phyloP scores from a whole-genome alignment of 2,113 vertebrate genomes.

The Sialia sialis region DNA sequence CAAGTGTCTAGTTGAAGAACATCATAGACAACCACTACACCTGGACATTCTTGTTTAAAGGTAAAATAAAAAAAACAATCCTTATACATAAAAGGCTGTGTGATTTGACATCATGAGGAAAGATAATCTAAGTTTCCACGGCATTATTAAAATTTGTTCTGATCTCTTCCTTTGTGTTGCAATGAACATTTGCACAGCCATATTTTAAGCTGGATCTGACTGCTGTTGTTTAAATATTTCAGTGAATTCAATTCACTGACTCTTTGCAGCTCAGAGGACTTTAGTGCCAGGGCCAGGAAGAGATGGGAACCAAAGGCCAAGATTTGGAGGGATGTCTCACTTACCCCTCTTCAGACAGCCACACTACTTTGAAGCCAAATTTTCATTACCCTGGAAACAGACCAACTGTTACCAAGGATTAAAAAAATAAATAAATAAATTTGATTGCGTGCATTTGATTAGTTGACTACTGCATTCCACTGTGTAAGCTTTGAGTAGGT shows the following conservation, averaged over 20 bases:
- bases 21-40: neutral
- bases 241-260: neutral
- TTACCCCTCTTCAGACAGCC: neutral
- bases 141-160: neutral
- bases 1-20: neutral
- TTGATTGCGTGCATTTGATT: neutral
- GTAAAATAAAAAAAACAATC: neutral
- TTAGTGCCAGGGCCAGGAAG: neutral
- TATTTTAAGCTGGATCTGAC: neutral
- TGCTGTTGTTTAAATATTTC: neutral
- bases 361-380: neutral
- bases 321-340: neutral
- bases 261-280: neutral
- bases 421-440: fast-evolving
- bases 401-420: neutral
- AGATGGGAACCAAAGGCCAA: neutral
- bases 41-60: neutral
- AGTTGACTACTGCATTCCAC: neutral
- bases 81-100: neutral
- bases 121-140: neutral
- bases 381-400: neutral
- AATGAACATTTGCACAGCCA: neutral
- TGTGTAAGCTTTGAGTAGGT: neutral
- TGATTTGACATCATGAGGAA: neutral
- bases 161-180: neutral